Base-by-base conservation (phyloP, 2,113 vertebrate genomes). In the Glaucomys volans region DNA sequence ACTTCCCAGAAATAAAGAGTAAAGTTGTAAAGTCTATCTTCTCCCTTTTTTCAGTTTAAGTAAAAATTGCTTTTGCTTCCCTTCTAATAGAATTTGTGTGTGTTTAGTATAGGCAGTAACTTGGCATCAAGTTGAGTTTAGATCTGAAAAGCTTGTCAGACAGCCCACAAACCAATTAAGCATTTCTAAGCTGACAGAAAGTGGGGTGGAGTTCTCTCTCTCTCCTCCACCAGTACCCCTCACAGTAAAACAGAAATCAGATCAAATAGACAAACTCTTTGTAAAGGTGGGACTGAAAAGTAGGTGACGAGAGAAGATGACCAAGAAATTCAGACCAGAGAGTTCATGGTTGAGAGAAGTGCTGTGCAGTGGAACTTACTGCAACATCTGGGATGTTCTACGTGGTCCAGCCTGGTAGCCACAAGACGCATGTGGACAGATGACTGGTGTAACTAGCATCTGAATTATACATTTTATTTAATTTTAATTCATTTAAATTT, bases 121-220 rank as follows among this genome's bases (percentile, higher is more conserved):
- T 57, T 96, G 93, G 91, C 97, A 97, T 97, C 83, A 86, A 96
- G 88, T 96, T 93, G 91, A 84, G 80, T 96, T 97, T 96, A 97
- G 93, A 95, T 96, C 92, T 97, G 87, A 97, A 88, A 80, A 75
- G 42, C 72, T 96, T 97, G 96, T 95, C 85, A 96, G 86, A 57
- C 95, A 97, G n/a, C 90, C 92, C 93, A 90, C 59, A 94, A 96
- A 67, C 76, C 97, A 98, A 91, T 98, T 97, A 97, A 95, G 37
- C 97, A 74, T 98, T 97, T 98, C 97, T 91, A 97, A 87, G 32
- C 72, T 96, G 96, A 94, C 74, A 74, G 96, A 94, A 90, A 54
- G 64, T 81, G 24, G 74, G 94, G 64, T 62, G 40, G 72, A 91
- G 64, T 96, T 95, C 62, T 97, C 97, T 94, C 81, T 92, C 87